Evolutionary conservation across 1,140 invertebrate species (phyloP), one percentile per base, ranked within the genome.

Genomic region (Diorhabda carinulata): DNA sequence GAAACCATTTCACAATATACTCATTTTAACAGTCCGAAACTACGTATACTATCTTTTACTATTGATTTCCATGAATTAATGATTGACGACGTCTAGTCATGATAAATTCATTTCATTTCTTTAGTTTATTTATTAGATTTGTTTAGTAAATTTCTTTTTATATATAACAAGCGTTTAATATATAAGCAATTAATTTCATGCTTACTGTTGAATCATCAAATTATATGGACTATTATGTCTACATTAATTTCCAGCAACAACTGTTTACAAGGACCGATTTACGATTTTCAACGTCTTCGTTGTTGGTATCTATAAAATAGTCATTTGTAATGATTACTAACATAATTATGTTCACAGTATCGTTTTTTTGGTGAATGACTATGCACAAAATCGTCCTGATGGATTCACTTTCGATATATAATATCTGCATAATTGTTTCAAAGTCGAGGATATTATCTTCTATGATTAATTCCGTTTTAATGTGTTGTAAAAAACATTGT

Each of bases 371-470:
- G 47, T 43, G 59, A 72, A 73, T 76, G 75, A 76, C 73, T 76
- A 25, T 47, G 70, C 75, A 70, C 25, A 71, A 73, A 67, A 68
- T 66, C 68, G 66, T 52, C 67, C 75, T 76, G 74, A 76, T 76
- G 74, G 75, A 76, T 73, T 76, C 75, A 76, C 75, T 75, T 75
- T 62, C 61, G 43, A 76, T 76, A 8, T 76, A 74, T 72, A 76
- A 70, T 75, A 76, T 70, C 67, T 74, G 72, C 73, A 70, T 76
- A 76, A 76, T 76, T 76, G 75, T 74, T 76, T 72, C 70, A 73
- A 73, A 74, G 71, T 72, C 42, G 61, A 41, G 61, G 61, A 62
- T 62, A 62, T 10, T 44, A 5, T 43, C 62, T 56, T 43, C 5
- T 40, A 25, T 70, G 69, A 70, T 70, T 70, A 66, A 70, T 70